Evolutionary conservation across 2,113 vertebrate species (phyloP).

Genomic region (Tragelaphus scriptus): DNA sequence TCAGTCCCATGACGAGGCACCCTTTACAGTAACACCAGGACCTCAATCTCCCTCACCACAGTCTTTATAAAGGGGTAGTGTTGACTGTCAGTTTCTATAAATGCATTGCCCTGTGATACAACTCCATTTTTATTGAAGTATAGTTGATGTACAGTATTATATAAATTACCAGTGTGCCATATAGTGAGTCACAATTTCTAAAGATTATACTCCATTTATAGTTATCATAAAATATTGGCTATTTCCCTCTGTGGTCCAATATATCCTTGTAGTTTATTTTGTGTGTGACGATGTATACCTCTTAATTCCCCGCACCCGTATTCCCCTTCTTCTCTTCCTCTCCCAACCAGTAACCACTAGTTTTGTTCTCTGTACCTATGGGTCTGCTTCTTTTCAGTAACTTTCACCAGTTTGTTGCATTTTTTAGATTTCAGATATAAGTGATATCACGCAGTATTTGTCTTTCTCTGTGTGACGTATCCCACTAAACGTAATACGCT

Average conservation of each 20-base stretch:
- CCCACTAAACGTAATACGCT: background rate
- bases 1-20: background rate
- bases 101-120: background rate
- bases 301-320: background rate
- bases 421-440: background rate
- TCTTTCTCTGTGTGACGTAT: background rate
- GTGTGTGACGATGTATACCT: background rate
- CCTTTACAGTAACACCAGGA: background rate
- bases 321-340: background rate
- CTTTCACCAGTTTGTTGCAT: background rate
- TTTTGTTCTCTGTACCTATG: background rate
- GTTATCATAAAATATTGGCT: too few species aligned
- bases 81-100: background rate
- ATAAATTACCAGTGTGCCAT: background rate
- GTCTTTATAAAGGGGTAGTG: background rate
- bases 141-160: background rate
- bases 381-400: background rate
- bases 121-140: background rate
- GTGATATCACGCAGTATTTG: background rate
- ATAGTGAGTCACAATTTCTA: background rate
- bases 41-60: accelerated
- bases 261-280: background rate
- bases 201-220: background rate
- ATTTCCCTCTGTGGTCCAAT: too few species aligned
- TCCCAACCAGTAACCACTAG: background rate